Percentiles rank a stretch among this genome's conserved stretches.
Evolutionary conservation across 2,888 invertebrate genomes (phyloP).

Genomic region (Cryptus viduatorius): DNA sequence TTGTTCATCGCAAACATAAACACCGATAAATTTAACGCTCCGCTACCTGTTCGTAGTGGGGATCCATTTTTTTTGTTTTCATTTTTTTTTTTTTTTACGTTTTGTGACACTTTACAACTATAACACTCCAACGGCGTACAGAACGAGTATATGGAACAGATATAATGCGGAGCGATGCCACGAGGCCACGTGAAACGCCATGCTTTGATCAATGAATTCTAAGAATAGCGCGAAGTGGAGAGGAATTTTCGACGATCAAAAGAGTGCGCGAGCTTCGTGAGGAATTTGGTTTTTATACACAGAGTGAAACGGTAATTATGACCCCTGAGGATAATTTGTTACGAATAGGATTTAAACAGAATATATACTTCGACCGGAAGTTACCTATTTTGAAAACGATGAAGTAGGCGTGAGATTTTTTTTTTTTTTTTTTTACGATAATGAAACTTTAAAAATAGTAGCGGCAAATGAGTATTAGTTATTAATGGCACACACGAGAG

Average conservation of each 20-base stretch:
- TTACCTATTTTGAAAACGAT: neutral
- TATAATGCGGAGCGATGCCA: neutral
- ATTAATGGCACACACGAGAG: neutral
- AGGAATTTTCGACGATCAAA: neutral
- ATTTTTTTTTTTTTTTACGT: neutral
- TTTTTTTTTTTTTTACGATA: too few species aligned
- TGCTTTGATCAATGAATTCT: slow-evolving; percentile 49
- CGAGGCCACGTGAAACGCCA: slow-evolving; percentile 48
- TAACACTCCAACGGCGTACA: neutral
- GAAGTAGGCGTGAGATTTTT: too few species aligned
- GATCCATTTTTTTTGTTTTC: slow-evolving; percentile 30
- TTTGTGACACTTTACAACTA: slow-evolving; percentile 32
- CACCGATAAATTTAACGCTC: slow-evolving; percentile 56
- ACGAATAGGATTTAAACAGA: neutral
- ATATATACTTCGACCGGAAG: neutral
- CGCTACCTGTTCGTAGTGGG: slow-evolving; percentile 46
- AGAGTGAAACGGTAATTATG: neutral
- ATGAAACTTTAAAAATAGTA: too few species aligned
- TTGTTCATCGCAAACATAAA: slow-evolving; percentile 61
- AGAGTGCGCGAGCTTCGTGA: neutral
- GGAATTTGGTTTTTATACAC: neutral
- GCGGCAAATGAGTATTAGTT: too few species aligned
- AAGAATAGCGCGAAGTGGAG: slow-evolving; percentile 29
- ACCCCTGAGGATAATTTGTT: neutral
- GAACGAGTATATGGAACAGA: slow-evolving; percentile 41